Percentiles rank a stretch among this genome's conserved stretches.
phyloP scores from a whole-genome alignment of 2,888 invertebrate species.

The Heliconius sara region DNA sequence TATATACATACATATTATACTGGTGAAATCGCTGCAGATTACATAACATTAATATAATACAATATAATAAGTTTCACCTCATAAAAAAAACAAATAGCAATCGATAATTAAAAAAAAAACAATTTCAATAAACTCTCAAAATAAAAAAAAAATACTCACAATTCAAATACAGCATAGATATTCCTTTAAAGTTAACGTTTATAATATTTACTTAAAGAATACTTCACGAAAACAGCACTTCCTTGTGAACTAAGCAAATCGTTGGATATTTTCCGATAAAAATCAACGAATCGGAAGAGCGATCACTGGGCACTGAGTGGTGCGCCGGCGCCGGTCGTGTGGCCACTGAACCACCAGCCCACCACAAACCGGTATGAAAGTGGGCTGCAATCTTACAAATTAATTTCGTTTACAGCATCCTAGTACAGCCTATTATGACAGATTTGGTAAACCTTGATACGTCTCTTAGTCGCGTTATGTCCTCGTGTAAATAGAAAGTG shows the following conservation, averaged over 20 bases:
- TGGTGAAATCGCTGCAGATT: not conserved
- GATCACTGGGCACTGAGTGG: slow-evolving; percentile 51
- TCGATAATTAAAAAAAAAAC: not conserved
- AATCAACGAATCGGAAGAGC: slow-evolving; percentile 47
- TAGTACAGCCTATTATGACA: slow-evolving; percentile 70
- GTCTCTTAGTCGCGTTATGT: slow-evolving; percentile 5
- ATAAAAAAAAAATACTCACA: slow-evolving; percentile 30
- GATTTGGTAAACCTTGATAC: slow-evolving; percentile 47
- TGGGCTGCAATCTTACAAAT: slow-evolving; percentile 63
- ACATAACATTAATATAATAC: not conserved
- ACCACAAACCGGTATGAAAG: slow-evolving; percentile 70
- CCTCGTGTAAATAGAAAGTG: slow-evolving; percentile 40
- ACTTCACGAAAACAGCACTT: slow-evolving; percentile 48
- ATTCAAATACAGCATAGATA: slow-evolving; percentile 20
- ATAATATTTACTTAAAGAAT: slow-evolving; percentile 16
- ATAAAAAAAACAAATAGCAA: not conserved
- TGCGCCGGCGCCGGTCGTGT: slow-evolving; percentile 69
- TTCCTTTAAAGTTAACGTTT: slow-evolving; percentile 34
- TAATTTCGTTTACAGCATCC: slow-evolving; percentile 74
- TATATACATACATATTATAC: not conserved
- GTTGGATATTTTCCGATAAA: slow-evolving; percentile 45
- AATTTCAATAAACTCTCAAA: not conserved
- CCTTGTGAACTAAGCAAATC: slow-evolving; percentile 44
- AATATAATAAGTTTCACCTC: not conserved
- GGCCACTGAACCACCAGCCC: slow-evolving; percentile 49